phyloP scores from a whole-genome alignment of 2,888 invertebrate genomes.

The Hetaerina titia region DNA sequence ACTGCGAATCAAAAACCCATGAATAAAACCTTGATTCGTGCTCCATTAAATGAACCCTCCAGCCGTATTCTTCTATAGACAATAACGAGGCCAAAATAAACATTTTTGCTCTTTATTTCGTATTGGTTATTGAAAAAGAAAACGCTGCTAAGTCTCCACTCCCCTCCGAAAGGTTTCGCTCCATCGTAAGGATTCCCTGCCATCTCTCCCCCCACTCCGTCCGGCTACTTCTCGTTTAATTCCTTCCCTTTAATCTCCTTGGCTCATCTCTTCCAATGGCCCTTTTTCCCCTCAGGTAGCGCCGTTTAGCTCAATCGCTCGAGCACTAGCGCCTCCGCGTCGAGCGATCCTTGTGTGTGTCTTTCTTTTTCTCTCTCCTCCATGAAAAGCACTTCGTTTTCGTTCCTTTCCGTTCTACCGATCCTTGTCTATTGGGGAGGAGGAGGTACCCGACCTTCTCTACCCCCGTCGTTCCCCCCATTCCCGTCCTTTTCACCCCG shows the following conservation, averaged over 20 bases:
- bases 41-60: background rate
- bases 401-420: background rate
- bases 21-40: background rate
- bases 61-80: background rate
- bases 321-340: background rate
- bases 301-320: conserved; percentile 21
- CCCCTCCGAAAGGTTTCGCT: background rate
- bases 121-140: background rate
- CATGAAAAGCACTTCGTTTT: conserved; percentile 3
- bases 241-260: conserved; percentile 11
- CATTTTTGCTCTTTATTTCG: background rate
- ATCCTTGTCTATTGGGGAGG: conserved; percentile 7
- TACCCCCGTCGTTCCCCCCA: background rate
- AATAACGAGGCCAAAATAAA: background rate
- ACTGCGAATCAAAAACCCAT: background rate
- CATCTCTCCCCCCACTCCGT: background rate
- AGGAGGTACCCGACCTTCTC: background rate
- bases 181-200: background rate
- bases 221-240: background rate
- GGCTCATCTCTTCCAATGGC: conserved; percentile 27
- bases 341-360: background rate
- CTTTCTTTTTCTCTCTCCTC: background rate
- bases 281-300: background rate
- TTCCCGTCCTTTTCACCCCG: background rate
- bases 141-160: background rate